A percentile compares a stretch with the other conserved stretches of the same genome.
phyloP scores from a whole-genome alignment of 2,888 invertebrate genomes.

The Lepas anatifera region DNA sequence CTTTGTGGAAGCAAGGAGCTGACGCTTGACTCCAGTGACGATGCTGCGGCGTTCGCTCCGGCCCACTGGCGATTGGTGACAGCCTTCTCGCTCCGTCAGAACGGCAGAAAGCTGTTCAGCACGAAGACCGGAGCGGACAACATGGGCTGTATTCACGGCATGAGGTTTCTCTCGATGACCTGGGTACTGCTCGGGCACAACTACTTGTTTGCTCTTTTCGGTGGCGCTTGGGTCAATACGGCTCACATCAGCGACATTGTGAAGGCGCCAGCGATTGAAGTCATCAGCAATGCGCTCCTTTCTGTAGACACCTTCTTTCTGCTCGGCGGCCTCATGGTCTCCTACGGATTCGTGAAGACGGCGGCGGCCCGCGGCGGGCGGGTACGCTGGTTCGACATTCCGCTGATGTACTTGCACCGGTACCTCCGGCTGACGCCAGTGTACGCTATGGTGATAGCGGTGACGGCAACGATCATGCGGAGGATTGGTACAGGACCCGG shows the following conservation, averaged over 20 bases:
- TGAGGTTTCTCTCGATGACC: slow-evolving; percentile 1
- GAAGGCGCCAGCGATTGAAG: neutral
- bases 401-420: neutral
- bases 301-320: slow-evolving; percentile 22
- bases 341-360: slow-evolving; percentile 14
- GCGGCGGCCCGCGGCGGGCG: neutral
- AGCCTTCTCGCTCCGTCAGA: neutral
- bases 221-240: neutral
- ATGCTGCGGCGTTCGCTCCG: neutral
- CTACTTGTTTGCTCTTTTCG: neutral
- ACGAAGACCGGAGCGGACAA: neutral
- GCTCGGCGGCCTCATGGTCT: slow-evolving; percentile 19
- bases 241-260: neutral
- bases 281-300: slow-evolving; percentile 18
- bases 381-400: neutral
- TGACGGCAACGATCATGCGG: neutral
- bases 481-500: neutral
- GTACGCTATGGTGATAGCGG: neutral
- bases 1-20: no score
- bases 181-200: neutral
- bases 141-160: slow-evolving; percentile 8
- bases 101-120: neutral
- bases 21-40: no score
- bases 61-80: neutral
- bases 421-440: slow-evolving; percentile 10